Conservation (phyloP, 1,140 invertebrate species). For the Bombus sylvicola region DNA sequence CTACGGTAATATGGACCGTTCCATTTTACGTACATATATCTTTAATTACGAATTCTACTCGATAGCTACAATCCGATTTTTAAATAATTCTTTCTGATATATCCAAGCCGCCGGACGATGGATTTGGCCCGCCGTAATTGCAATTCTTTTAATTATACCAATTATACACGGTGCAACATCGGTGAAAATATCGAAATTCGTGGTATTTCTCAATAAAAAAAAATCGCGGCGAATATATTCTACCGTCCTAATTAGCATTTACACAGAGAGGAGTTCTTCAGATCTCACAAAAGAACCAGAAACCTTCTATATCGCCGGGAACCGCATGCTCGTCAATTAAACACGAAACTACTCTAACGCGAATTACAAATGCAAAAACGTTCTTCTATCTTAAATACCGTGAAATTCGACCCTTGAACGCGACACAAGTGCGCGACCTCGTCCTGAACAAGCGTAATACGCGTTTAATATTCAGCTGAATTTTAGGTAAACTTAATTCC, state of each 20-base stretch:
- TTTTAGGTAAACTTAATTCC: constrained; percentile 7
- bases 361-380: constrained; percentile 35
- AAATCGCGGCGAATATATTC: neutral
- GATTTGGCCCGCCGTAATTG: too few relatives aligned
- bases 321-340: constrained; percentile 2
- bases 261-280: neutral
- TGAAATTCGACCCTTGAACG: constrained; percentile 22
- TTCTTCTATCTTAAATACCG: constrained; percentile 9
- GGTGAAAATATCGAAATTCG: neutral
- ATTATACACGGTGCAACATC: neutral
- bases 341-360: neutral
- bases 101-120: too few relatives aligned
- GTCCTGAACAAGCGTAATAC: neutral
- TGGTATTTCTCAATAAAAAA: neutral
- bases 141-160: neutral
- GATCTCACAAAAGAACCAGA: neutral
- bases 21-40: neutral
- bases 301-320: neutral
- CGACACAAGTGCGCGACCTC: constrained; percentile 4
- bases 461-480: constrained; percentile 22
- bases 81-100: too few relatives aligned
- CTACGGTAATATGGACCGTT: too few relatives aligned
- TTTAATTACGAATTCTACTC: neutral
- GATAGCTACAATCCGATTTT: too few relatives aligned
- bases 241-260: constrained; percentile 8